Evolutionary conservation across 2,888 invertebrate species (phyloP).

Genomic region (Cephus pygmeus): DNA sequence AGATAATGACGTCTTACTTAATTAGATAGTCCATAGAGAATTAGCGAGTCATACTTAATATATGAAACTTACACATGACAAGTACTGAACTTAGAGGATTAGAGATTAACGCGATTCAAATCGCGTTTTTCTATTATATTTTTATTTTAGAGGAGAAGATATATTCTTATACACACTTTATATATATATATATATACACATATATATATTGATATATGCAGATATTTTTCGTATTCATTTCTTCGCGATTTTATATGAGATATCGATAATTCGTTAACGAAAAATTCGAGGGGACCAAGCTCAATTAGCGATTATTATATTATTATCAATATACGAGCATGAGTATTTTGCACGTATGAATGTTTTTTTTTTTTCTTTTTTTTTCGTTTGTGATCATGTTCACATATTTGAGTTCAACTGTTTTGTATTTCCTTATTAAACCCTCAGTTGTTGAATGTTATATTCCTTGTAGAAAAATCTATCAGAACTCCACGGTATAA

Average conservation of each 20-base stretch:
- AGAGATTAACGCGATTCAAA: neutral
- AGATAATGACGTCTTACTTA: neutral
- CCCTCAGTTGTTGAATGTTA: neutral
- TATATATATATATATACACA: neutral
- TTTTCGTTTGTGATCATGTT: neutral
- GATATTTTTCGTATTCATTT: constrained; percentile 2
- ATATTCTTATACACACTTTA: neutral
- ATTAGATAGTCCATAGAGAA: neutral
- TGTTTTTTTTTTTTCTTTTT: neutral
- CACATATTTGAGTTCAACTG: neutral
- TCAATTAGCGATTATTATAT: neutral
- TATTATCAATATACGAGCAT: neutral
- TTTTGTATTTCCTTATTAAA: neutral
- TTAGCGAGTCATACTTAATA: neutral
- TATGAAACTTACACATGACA: neutral
- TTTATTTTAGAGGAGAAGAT: neutral
- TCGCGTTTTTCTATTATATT: neutral
- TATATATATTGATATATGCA: neutral
- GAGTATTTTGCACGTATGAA: neutral
- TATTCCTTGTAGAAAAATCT: neutral
- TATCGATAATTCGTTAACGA: neutral
- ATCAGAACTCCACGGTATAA: neutral
- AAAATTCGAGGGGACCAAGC: neutral
- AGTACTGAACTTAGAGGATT: constrained; percentile 1
- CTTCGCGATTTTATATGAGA: neutral